Base-by-base conservation (phyloP, 2,113 vertebrate species). In the Nibea coibor region DNA sequence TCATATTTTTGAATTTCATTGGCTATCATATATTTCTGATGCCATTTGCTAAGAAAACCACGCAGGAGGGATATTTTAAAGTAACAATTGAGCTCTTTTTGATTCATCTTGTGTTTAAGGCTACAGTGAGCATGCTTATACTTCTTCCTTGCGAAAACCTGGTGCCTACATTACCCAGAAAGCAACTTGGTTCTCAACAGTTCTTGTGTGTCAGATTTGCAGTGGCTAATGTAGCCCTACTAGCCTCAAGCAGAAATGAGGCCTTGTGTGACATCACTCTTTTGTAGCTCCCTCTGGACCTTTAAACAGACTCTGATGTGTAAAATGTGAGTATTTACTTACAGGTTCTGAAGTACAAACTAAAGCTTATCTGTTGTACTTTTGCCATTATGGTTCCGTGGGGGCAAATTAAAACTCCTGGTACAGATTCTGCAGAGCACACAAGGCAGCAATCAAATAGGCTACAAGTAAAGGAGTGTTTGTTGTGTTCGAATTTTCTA, bases 401-500 rank as follows among this genome's bases (percentile, higher is more conserved):
- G 2, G 22, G 17, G 39, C 39, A 63, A 47, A 35, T 75, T 45
- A 1, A 54, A 45, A 62, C 26, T 50, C 50, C 35, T 35, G 31
- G 3, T 31, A 1, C 15, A 53, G 14, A 24, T 57, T 58, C 43
- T 64, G 42, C 42, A 74, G 43, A 39, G 17, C n/a, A 24, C 0
- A 56, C 22, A 70, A 45, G 65, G 19, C 50, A 17, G 42, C 51
- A 72, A 24, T 78, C 26, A 63, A 77, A 50, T 20, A 47, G 47
- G 4, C 24, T 43, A 11, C 22, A 72, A 56, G 47, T 68, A 12
- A 83, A 75, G 16, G 15, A 75, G 19, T 72, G 43, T 63, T 68
- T 65, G 28, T 39, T 74, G 24, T 74, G 39, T 68, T 70, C n/a
- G 11, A 78, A 54, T 71, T 14, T 53, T 71, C 35, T 12, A 10